These are phyloP conservation scores for Eidolon dupreanum DNA, from an alignment of 2,797 vertebrate species.

Conservation along the genomic window DNA sequence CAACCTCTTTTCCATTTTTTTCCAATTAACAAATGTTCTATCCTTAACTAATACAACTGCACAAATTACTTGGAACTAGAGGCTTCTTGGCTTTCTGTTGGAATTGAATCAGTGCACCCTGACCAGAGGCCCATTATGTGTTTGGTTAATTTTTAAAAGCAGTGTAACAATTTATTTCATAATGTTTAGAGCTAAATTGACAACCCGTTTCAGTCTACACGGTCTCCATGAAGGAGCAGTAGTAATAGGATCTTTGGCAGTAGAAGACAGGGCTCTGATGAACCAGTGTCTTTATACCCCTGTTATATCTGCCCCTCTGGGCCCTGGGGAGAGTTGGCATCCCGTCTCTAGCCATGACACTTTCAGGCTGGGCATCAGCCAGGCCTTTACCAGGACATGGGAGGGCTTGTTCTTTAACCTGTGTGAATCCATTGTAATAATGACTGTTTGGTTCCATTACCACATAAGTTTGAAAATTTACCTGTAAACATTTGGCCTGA, in stretches of 20 bases:
- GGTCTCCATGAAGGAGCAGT: neutral
- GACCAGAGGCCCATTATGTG: neutral
- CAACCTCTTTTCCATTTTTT: neutral
- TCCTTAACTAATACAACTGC: neutral
- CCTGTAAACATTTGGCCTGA: neutral
- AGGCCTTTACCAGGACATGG: neutral
- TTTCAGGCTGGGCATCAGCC: neutral
- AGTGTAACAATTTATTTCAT: neutral
- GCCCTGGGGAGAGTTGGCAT: neutral
- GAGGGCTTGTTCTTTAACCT: neutral
- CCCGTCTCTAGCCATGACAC: neutral
- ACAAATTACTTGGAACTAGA: slow-evolving; percentile 6
- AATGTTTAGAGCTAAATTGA: neutral
- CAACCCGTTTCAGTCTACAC: neutral
- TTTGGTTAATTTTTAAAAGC: slow-evolving; percentile 28
- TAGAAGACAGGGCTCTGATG: neutral
- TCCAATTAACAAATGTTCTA: neutral
- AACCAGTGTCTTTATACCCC: neutral
- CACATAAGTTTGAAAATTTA: neutral
- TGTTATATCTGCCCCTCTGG: neutral
- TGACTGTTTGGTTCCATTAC: neutral
- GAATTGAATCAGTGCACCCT: neutral
- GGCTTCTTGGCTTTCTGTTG: neutral
- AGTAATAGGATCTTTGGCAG: neutral
- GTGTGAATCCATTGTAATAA: neutral